These are phyloP conservation scores for Cotesia glomerata DNA, from an alignment of 1,140 invertebrate genomes.

Conservation along the genomic window DNA sequence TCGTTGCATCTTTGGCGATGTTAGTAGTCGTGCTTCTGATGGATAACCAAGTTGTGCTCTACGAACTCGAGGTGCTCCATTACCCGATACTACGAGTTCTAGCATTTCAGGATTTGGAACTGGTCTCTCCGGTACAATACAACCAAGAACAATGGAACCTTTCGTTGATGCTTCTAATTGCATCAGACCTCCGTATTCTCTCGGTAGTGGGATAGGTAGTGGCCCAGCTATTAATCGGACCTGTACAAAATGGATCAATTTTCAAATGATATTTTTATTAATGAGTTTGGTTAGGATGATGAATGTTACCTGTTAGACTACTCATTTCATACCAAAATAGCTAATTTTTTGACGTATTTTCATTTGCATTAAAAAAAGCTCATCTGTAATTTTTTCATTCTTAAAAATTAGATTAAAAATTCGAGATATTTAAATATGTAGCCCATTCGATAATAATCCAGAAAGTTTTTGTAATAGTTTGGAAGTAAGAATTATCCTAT, in stretches of 20 bases:
- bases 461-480: too few species aligned
- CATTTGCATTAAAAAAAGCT: too few species aligned
- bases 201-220: slow-evolving; percentile 57
- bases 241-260: slow-evolving; percentile 31
- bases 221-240: slow-evolving; percentile 60
- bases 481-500: too few species aligned
- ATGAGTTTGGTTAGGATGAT: background rate
- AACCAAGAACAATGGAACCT: slow-evolving; percentile 60
- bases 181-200: slow-evolving; percentile 61
- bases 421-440: too few species aligned
- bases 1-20: slow-evolving; percentile 60
- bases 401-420: too few species aligned
- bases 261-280: background rate
- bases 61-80: slow-evolving; percentile 56
- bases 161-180: slow-evolving; percentile 58
- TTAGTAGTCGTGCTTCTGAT: slow-evolving; percentile 56
- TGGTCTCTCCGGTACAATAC: slow-evolving; percentile 58
- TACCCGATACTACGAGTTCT: slow-evolving; percentile 58
- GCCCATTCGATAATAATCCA: too few species aligned
- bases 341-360: too few species aligned
- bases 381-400: too few species aligned
- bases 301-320: too few species aligned
- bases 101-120: slow-evolving; percentile 62
- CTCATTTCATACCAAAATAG: too few species aligned
- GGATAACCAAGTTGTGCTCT: slow-evolving; percentile 58